Percentiles rank a stretch among this genome's conserved stretches.
These are phyloP conservation scores for Gobio occitaniae DNA, from an alignment of 2,797 vertebrate species.

Conservation along the genomic window DNA sequence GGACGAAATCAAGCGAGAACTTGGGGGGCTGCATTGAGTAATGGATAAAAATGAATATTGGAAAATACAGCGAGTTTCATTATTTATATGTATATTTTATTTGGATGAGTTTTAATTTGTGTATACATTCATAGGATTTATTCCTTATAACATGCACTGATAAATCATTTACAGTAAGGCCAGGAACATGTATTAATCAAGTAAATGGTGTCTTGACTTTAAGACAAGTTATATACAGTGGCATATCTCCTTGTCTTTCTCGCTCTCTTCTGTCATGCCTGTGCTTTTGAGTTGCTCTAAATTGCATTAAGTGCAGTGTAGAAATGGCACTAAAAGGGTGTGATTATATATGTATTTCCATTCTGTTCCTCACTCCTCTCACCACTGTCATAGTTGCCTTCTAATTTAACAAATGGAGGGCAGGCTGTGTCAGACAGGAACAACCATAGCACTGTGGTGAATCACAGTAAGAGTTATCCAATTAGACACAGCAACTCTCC, in stretches of 20 bases:
- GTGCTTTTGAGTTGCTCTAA: slow-evolving; percentile 34
- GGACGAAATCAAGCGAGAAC: too few species aligned
- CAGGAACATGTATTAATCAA: not conserved
- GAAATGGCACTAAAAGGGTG: slow-evolving; percentile 51
- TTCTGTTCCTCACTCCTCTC: slow-evolving; percentile 53
- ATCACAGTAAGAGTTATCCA: slow-evolving; percentile 63
- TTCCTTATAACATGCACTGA: not conserved
- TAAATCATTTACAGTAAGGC: not conserved
- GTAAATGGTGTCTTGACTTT: not conserved
- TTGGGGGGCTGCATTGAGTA: not conserved
- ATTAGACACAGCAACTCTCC: slow-evolving; percentile 56
- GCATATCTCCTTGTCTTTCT: slow-evolving; percentile 25
- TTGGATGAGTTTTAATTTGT: not conserved
- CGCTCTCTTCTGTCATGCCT: slow-evolving; percentile 18
- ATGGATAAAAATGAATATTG: not conserved
- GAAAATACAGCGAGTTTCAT: not conserved
- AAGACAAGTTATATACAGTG: not conserved
- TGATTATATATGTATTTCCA: slow-evolving; percentile 61
- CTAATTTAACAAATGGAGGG: slow-evolving; percentile 67
- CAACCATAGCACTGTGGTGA: slow-evolving; percentile 56
- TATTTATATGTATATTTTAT: not conserved
- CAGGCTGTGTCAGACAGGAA: slow-evolving; percentile 55
- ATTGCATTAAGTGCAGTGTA: slow-evolving; percentile 57
- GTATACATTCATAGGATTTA: not conserved
- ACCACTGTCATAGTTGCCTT: slow-evolving; percentile 57